A percentile compares a stretch with the other conserved stretches of the same genome.
Evolutionary conservation across 2,797 vertebrate genomes (phyloP).

Genomic region (Intellagama lesueurii): DNA sequence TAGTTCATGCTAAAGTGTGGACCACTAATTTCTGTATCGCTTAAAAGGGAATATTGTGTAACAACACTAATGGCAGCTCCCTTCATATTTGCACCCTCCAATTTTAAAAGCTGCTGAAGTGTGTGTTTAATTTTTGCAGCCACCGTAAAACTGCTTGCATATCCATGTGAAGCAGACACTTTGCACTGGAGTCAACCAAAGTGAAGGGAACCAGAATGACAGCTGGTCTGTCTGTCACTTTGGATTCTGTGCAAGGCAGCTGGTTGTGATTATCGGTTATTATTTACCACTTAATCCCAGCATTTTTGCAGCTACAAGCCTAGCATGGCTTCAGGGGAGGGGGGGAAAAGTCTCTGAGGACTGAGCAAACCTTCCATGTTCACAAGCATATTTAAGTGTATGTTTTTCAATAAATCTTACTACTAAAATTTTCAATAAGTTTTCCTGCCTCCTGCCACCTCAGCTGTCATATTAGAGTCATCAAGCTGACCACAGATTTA

Average conservation of each 20-base stretch:
- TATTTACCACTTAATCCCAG: constrained; percentile 66
- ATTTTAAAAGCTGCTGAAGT: neutral
- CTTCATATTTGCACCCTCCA: constrained; percentile 1
- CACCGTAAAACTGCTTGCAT: constrained; percentile 44
- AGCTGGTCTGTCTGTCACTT: constrained; percentile 62
- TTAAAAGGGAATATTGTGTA: neutral
- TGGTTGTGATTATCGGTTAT: constrained; percentile 63
- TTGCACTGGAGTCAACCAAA: constrained; percentile 45
- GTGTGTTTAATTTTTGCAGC: constrained; percentile 55
- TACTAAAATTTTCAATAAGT: constrained; percentile 46
- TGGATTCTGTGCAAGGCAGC: constrained; percentile 52
- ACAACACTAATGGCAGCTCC: constrained; percentile 29
- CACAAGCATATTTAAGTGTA: constrained; percentile 61
- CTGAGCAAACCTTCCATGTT: constrained; percentile 71
- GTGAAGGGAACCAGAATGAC: constrained; percentile 56
- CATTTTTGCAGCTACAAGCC: constrained; percentile 37
- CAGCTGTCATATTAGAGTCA: constrained; percentile 72
- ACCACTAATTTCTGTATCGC: neutral
- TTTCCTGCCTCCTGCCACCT: constrained; percentile 61
- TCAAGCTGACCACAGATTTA: constrained; percentile 77
- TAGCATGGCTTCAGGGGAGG: constrained; percentile 38
- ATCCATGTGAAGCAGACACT: constrained; percentile 47
- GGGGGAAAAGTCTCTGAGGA: constrained; percentile 58
- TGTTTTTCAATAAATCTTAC: constrained; percentile 68
- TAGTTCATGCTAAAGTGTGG: neutral